A percentile compares a stretch with the other conserved stretches of the same genome.
Conservation (phyloP, 2,888 invertebrate genomes). For the Catonia carolina region DNA sequence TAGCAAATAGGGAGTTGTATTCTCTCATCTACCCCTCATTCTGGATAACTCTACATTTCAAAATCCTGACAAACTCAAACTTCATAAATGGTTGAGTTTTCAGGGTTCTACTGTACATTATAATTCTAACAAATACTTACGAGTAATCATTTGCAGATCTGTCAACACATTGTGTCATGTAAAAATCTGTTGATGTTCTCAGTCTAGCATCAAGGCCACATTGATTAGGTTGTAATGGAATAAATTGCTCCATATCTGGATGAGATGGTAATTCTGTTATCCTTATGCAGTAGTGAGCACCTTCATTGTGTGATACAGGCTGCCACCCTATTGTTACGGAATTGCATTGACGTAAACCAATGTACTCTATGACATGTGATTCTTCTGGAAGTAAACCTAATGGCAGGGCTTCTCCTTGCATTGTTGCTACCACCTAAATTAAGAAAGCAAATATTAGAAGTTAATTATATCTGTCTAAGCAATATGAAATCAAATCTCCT, state of each 20-base stretch:
- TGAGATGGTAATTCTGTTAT: constrained; percentile 38
- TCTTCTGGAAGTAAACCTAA: constrained; percentile 45
- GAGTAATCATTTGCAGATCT: constrained; percentile 16
- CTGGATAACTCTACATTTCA: too few relatives aligned
- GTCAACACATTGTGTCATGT: constrained; percentile 42
- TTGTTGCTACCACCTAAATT: constrained; percentile 50
- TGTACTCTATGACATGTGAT: constrained; percentile 48
- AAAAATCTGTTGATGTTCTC: constrained; percentile 42
- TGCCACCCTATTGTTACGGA: constrained; percentile 54
- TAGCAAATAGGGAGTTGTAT: too few relatives aligned
- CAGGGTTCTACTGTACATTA: too few relatives aligned
- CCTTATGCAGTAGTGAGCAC: constrained; percentile 41
- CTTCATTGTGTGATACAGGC: constrained; percentile 46
- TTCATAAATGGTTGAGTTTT: too few relatives aligned
- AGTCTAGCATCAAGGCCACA: constrained; percentile 44
- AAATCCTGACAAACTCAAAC: too few relatives aligned
- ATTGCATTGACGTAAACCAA: constrained; percentile 46
- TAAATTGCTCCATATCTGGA: constrained; percentile 38
- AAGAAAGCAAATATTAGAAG: too few relatives aligned
- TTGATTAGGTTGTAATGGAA: constrained; percentile 43
- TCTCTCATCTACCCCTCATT: too few relatives aligned
- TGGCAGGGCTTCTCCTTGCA: constrained; percentile 47
- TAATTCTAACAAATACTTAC: constrained; percentile 19
- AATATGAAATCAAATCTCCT: too few relatives aligned
- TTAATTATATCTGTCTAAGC: too few relatives aligned